Evolutionary conservation across 1,140 invertebrate species (phyloP).

Genomic region (Macrobrachium nipponense): DNA sequence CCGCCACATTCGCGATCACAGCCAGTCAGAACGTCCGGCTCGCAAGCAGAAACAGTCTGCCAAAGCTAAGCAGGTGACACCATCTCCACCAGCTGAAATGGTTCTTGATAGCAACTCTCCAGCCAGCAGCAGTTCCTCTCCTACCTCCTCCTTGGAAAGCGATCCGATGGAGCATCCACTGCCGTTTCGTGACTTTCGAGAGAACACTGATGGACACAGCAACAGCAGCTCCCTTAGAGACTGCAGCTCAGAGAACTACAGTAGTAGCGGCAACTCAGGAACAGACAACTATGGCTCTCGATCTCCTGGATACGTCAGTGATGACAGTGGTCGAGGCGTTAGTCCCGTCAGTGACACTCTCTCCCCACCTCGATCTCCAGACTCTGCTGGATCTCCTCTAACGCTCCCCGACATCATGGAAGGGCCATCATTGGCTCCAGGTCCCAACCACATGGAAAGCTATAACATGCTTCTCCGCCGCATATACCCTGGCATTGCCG

Average conservation of each 20-base stretch:
- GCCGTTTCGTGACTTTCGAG: conserved; percentile 45
- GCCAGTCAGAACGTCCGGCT: conserved; percentile 67
- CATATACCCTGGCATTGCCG: conserved; percentile 30
- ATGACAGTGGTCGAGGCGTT: conserved; percentile 63
- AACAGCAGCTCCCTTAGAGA: conserved; percentile 14
- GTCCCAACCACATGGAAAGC: conserved; percentile 9
- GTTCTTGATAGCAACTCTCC: conserved; percentile 4
- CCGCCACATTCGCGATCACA: conserved; percentile 89
- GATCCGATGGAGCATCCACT: conserved; percentile 30
- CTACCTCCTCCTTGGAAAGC: conserved; percentile 14
- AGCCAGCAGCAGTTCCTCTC: conserved; percentile 24
- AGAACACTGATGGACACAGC: conserved; percentile 25
- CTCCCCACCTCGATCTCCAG: conserved; percentile 58
- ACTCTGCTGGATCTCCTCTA: conserved; percentile 52
- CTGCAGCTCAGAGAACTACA: neutral
- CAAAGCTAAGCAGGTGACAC: too few species aligned
- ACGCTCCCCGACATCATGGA: conserved; percentile 43
- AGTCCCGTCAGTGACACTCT: conserved; percentile 61
- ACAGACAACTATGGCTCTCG: conserved; percentile 35
- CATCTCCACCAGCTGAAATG: neutral
- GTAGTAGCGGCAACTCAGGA: conserved; percentile 2
- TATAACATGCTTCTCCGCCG: conserved; percentile 38
- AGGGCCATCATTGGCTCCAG: conserved; percentile 14
- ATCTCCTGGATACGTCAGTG: conserved; percentile 61
- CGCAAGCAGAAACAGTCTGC: neutral